A percentile compares a stretch with the other conserved stretches of the same genome.
phyloP scores from a whole-genome alignment of 2,113 vertebrate species.

The Ptilorrhoa leucosticta region DNA sequence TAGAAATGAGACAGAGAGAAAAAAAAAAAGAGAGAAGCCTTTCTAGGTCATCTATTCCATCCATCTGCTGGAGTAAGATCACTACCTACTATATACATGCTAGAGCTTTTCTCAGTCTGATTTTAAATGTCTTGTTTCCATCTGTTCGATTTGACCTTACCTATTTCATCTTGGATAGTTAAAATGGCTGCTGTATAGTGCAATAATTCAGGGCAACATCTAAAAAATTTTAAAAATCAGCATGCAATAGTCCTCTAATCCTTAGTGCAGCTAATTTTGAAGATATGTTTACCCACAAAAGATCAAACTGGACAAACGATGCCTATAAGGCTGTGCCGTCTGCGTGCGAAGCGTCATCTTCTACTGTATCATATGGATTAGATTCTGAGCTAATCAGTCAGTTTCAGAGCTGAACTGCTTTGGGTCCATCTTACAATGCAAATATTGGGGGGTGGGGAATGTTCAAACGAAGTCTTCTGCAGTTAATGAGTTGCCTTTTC shows the following conservation, averaged over 20 bases:
- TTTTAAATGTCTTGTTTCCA: conserved; percentile 46
- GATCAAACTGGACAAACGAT: conserved; percentile 24
- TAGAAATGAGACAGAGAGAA: background rate
- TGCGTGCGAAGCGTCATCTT: background rate
- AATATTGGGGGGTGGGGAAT: conserved; percentile 49
- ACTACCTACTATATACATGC: background rate
- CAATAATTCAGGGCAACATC: conserved; percentile 17
- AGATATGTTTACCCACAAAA: conserved; percentile 37
- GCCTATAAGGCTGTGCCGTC: background rate
- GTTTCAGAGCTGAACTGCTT: conserved; percentile 15
- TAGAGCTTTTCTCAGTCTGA: conserved; percentile 12
- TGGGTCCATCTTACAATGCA: conserved; percentile 52
- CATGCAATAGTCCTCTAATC: background rate
- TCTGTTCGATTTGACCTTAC: conserved; percentile 44
- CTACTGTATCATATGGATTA: conserved; percentile 46
- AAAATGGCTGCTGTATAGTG: conserved; percentile 52
- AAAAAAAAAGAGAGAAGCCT: background rate
- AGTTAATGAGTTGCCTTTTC: conserved; percentile 62
- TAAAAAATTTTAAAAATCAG: conserved; percentile 8
- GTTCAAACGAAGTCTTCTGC: conserved; percentile 5
- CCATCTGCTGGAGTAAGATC: conserved; percentile 54
- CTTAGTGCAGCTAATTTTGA: conserved; percentile 48
- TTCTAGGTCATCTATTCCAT: conserved; percentile 40
- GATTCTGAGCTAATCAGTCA: conserved; percentile 53
- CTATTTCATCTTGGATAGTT: conserved; percentile 51